Evolutionary conservation across 2,113 vertebrate genomes (phyloP), one percentile per base, ranked within the genome.

Genomic region (Glaucidium brasilianum): DNA sequence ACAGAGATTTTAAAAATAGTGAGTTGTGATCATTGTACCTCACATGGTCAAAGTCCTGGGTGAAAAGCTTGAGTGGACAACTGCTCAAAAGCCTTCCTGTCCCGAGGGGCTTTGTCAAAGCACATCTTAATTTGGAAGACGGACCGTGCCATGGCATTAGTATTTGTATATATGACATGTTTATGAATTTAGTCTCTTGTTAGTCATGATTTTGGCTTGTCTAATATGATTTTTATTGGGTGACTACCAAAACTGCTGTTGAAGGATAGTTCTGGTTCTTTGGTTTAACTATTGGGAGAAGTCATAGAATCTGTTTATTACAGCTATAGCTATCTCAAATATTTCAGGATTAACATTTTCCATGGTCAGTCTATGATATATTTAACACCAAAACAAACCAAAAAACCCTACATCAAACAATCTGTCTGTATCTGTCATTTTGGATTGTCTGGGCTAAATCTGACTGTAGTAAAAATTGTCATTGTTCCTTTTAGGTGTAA

Each of bases 121-220:
- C 72, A 60, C 52, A 39, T 29, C 60, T 86, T 66, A 5, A 3
- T 72, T 86, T 87, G 72, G 86, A 94, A 85, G 95, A 77, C 11
- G 11, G 82, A 95, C 94, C 41, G 7, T 85, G 58, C 93, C 92
- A 59, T 68, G 91, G 92, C 93, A 94, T 96, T 96, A 95, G 62
- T 96, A 91, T 96, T 96, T 97, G 90, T 91, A 87, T 72, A 75
- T 95, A 93, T 89, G 93, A 97, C 90, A 95, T 96, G 92, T 96
- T 98, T 97, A 94, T 88, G 62, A 96, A 91, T 96, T 95, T 94
- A 34, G 37, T 77, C 91, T 94, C 90, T 93, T 92, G 92, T 97
- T 97, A 97, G 97, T 97, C 96, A 95, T 97, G 93, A 68, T 97
- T 97, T 97, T 97, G 96, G 96, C 97, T 96, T 91, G 39, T 78